A percentile compares a stretch with the other conserved stretches of the same genome.
These are phyloP conservation scores for Megaustenia siamemsis DNA, from an alignment of 2,888 invertebrate species.

Conservation along the genomic window DNA sequence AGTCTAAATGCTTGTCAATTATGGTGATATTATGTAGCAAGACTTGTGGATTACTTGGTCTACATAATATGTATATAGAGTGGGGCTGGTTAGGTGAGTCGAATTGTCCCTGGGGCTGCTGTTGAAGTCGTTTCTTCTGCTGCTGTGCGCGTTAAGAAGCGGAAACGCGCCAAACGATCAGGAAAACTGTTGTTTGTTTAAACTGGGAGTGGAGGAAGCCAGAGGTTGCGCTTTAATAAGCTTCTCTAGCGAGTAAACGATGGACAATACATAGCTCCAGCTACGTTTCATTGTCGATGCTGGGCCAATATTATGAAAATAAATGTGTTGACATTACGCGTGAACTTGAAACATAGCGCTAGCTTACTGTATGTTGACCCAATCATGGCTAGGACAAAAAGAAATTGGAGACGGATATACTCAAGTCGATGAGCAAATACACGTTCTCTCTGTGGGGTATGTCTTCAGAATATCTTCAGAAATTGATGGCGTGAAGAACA, in stretches of 20 bases:
- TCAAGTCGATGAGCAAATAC: not conserved
- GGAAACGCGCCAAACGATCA: not conserved
- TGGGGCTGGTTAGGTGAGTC: not conserved
- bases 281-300: not conserved
- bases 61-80: not conserved
- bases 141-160: not conserved
- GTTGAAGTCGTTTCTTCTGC: not conserved
- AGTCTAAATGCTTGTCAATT: not conserved
- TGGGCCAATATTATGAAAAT: constrained; percentile 25
- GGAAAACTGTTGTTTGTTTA: constrained; percentile 20
- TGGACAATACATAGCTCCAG: not conserved
- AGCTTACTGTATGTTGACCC: not conserved
- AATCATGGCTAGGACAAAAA: not conserved
- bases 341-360: not conserved
- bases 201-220: not conserved
- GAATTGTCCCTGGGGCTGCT: not conserved
- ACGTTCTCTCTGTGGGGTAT: not conserved
- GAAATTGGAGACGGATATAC: not conserved
- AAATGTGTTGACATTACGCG: constrained; percentile 26
- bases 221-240: constrained; percentile 8
- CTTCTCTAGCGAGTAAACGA: not conserved
- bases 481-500: not conserved
- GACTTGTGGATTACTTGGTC: not conserved
- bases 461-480: not conserved
- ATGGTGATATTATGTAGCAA: not conserved